These are phyloP conservation scores for Pachydiplax longipennis DNA, from an alignment of 2,888 invertebrate genomes.

Conservation along the genomic window DNA sequence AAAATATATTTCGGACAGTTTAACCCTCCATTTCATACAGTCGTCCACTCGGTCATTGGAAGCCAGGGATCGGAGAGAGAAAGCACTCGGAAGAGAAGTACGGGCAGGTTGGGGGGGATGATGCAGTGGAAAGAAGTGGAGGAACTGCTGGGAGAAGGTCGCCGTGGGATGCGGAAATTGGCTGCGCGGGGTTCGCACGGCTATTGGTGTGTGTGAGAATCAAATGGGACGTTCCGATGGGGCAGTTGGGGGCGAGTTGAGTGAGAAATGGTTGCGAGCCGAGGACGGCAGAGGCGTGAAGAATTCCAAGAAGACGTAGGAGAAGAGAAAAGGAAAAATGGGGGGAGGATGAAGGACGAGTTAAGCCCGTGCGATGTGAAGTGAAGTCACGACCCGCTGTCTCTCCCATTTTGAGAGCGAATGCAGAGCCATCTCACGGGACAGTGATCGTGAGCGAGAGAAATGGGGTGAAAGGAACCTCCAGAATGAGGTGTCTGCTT, in stretches of 20 bases:
- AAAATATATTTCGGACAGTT: not conserved
- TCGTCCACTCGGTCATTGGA: not conserved
- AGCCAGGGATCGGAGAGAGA: not conserved
- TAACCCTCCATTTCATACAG: not conserved
- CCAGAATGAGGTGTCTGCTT: not conserved
- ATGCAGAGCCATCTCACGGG: conserved; percentile 1
- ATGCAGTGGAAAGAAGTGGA: not conserved
- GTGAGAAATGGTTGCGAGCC: not conserved
- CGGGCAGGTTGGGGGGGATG: not conserved
- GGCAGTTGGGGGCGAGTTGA: not conserved
- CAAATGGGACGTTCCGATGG: not conserved
- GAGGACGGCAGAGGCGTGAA: conserved; percentile 9
- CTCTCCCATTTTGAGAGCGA: not conserved
- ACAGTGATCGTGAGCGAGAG: conserved; percentile 5
- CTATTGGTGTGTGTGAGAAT: conserved; percentile 24
- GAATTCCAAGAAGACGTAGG: conserved; percentile 9
- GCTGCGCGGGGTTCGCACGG: not conserved
- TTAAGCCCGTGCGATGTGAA: not conserved
- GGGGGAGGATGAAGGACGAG: not conserved
- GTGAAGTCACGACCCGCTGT: conserved; percentile 21
- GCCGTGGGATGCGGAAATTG: conserved; percentile 2
- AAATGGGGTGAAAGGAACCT: not conserved
- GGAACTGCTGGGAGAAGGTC: not conserved
- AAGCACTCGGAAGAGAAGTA: not conserved
- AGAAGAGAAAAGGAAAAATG: not conserved